Evolutionary conservation across 2,113 vertebrate genomes (phyloP).

Genomic region (Sinocyclocheilus anophthalmus): DNA sequence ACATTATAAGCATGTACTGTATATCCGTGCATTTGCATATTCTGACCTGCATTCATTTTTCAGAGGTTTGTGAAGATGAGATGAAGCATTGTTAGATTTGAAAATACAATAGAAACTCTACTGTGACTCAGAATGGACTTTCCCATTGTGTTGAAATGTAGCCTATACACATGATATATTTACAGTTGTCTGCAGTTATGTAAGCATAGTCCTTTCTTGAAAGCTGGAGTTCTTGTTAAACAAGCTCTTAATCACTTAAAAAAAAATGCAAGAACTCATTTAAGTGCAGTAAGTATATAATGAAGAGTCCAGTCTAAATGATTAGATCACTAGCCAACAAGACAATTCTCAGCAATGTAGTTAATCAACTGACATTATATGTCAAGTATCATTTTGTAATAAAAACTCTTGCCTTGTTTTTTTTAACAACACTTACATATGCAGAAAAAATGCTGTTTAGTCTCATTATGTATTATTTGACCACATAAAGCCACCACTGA

Average conservation of each 20-base stretch:
- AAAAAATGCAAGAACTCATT: not conserved
- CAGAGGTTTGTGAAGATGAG: not conserved
- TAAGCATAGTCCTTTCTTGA: not conserved
- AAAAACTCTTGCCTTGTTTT: not conserved
- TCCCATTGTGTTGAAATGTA: not conserved
- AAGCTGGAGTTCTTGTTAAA: not conserved
- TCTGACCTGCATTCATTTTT: not conserved
- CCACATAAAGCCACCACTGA: not conserved
- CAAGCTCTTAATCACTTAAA: not conserved
- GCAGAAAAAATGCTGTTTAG: not conserved
- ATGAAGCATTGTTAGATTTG: not conserved
- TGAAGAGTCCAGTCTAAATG: too few relatives aligned
- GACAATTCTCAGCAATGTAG: not conserved
- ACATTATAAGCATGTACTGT: not conserved
- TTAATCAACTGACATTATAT: not conserved
- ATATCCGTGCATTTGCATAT: not conserved
- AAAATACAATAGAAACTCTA: not conserved
- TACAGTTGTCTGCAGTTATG: not conserved
- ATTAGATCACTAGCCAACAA: not conserved
- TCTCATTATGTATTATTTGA: not conserved
- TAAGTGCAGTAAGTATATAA: not conserved
- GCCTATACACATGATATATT: not conserved
- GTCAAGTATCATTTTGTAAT: not conserved
- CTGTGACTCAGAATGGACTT: not conserved
- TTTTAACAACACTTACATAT: not conserved